Evolutionary conservation across 2,797 vertebrate species (phyloP).

Genomic region (Etheostoma perlongum): DNA sequence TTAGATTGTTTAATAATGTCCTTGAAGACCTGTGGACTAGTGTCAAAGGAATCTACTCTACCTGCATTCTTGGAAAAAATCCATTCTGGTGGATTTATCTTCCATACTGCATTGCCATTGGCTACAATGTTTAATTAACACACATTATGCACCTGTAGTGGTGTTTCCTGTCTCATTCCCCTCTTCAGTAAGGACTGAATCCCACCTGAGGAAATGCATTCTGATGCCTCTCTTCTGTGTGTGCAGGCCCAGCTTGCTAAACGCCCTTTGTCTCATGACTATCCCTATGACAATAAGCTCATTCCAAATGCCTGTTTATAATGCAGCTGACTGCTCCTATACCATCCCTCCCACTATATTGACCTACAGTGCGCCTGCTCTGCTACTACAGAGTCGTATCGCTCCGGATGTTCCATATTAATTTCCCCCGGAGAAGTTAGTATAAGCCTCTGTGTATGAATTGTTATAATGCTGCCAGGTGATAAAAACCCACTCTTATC

Average conservation of each 20-base stretch:
- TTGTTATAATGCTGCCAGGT: conserved; percentile 31
- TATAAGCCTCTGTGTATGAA: conserved; percentile 43
- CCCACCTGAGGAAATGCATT: conserved; percentile 48
- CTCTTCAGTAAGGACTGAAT: conserved; percentile 1
- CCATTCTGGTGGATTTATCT: conserved; percentile 33
- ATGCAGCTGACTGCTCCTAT: conserved; percentile 36
- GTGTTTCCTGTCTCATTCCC: conserved; percentile 27
- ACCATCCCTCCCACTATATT: conserved; percentile 39
- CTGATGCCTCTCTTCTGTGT: conserved; percentile 32
- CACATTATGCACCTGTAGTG: conserved; percentile 19
- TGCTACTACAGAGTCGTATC: conserved; percentile 38
- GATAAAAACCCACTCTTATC: conserved; percentile 40
- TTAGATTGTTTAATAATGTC: conserved; percentile 5
- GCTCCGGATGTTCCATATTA: conserved; percentile 49
- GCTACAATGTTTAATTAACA: conserved; percentile 44
- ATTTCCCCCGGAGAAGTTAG: conserved; percentile 60
- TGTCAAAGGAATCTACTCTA: conserved; percentile 7
- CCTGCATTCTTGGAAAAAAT: conserved; percentile 30
- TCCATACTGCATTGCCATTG: conserved; percentile 1
- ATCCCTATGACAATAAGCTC: conserved; percentile 18
- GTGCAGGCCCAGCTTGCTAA: conserved; percentile 23
- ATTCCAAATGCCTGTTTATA: conserved; percentile 40
- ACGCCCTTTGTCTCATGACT: neutral
- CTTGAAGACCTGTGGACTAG: neutral
- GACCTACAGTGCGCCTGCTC: conserved; percentile 39